Evolutionary conservation across 2,888 invertebrate species (phyloP).

Genomic region (Apotomis capreana): DNA sequence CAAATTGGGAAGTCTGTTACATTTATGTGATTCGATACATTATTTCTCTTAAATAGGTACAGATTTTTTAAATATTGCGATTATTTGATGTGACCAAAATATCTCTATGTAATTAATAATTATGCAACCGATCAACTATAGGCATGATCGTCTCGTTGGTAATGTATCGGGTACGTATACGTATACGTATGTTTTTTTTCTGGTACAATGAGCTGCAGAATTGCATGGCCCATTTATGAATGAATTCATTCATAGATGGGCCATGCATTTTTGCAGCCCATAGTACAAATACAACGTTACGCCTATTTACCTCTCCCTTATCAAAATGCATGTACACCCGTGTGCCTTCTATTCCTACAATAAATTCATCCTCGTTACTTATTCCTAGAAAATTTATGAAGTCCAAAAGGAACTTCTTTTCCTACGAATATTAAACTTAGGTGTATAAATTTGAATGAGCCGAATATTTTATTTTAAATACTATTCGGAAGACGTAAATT

Average conservation of each 20-base stretch:
- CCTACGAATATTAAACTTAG: slow-evolving; percentile 60
- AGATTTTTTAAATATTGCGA: background rate
- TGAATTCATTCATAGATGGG: too few species aligned
- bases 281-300: slow-evolving; percentile 14
- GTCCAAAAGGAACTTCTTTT: slow-evolving; percentile 72
- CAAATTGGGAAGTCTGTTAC: too few species aligned
- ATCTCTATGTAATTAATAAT: background rate
- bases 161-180: too few species aligned
- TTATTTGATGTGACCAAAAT: slow-evolving; percentile 3
- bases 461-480: slow-evolving; percentile 70
- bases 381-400: slow-evolving; percentile 52
- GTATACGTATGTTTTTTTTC: too few species aligned
- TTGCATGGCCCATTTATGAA: too few species aligned
- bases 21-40: too few species aligned
- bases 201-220: background rate
- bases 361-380: slow-evolving; percentile 77
- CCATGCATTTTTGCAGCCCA: too few species aligned
- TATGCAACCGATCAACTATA: background rate
- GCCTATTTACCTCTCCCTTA: slow-evolving; percentile 48
- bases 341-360: slow-evolving; percentile 61
- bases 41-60: too few species aligned
- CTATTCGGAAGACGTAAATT: slow-evolving; percentile 82
- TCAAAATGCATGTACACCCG: slow-evolving; percentile 59
- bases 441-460: slow-evolving; percentile 64
- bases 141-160: background rate